phyloP scores from a whole-genome alignment of 2,888 invertebrate species.

The Eristalis intricaria region DNA sequence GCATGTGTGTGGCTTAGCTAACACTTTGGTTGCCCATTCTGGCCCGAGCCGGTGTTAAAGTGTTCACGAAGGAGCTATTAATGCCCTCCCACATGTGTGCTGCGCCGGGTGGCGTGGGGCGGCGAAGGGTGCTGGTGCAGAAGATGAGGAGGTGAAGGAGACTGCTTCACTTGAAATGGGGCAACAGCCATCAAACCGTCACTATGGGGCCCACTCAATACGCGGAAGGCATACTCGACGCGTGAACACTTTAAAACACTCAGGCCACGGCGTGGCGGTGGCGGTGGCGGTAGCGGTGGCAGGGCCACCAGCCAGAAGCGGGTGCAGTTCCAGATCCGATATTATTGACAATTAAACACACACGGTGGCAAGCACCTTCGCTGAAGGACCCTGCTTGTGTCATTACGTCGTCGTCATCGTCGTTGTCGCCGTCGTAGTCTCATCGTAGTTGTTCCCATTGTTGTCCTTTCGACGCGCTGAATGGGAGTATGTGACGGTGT shows the following conservation, averaged over 20 bases:
- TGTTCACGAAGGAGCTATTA: slow-evolving; percentile 69
- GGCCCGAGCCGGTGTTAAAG: slow-evolving; percentile 16
- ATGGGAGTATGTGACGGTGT: neutral
- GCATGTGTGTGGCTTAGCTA: slow-evolving; percentile 66
- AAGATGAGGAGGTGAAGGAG: neutral
- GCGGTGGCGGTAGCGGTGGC: neutral
- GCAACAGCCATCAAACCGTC: slow-evolving; percentile 28
- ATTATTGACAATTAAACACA: slow-evolving; percentile 72
- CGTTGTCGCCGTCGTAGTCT: slow-evolving; percentile 30
- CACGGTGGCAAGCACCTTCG: slow-evolving; percentile 70
- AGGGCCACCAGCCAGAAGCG: neutral
- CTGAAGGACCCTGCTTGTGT: slow-evolving; percentile 52
- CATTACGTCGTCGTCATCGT: slow-evolving; percentile 18
- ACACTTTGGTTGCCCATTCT: slow-evolving; percentile 50
- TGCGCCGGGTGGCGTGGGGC: neutral
- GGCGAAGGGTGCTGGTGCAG: neutral
- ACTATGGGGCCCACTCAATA: slow-evolving; percentile 59
- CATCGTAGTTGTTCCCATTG: neutral
- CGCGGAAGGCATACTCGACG: slow-evolving; percentile 68
- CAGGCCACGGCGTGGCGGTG: too few species aligned
- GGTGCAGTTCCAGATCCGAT: slow-evolving; percentile 63
- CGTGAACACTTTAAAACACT: slow-evolving; percentile 71
- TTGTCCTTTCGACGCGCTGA: neutral
- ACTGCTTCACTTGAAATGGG: slow-evolving; percentile 30
- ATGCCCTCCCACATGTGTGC: slow-evolving; percentile 64